phyloP scores from a whole-genome alignment of 92 coral and sea anemone genomes.

The Virgularia gustaviana region DNA sequence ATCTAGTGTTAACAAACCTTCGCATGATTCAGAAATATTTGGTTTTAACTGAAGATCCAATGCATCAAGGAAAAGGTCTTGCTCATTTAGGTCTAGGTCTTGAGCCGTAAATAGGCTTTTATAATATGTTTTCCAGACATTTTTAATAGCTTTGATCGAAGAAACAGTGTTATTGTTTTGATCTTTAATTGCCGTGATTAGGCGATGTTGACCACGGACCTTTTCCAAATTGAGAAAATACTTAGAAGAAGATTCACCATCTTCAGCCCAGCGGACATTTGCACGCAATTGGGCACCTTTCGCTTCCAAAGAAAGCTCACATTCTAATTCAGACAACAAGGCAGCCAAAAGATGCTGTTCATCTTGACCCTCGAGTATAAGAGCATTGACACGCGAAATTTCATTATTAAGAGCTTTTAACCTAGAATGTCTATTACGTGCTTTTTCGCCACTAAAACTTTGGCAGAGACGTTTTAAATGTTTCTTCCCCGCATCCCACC shows the following conservation, averaged over 20 bases:
- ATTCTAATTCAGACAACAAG: neutral
- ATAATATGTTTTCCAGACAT: neutral
- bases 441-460: neutral
- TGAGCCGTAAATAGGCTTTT: conserved; percentile 1
- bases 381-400: neutral
- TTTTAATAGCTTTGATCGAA: neutral
- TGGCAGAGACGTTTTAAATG: neutral
- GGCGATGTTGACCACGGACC: neutral
- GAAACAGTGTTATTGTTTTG: neutral
- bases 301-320: neutral
- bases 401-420: neutral
- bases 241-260: neutral
- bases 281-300: neutral
- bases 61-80: conserved; percentile 20
- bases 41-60: neutral
- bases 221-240: neutral
- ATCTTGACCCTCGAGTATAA: neutral
- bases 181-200: neutral
- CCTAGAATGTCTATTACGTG: neutral
- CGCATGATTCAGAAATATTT: conserved; percentile 7
- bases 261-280: conserved; percentile 15
- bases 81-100: neutral
- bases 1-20: neutral
- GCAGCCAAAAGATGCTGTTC: neutral
- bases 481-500: conserved; percentile 26